A percentile compares a stretch with the other conserved stretches of the same genome.
phyloP scores from a whole-genome alignment of 2,797 vertebrate species.

The Coilia nasus region DNA sequence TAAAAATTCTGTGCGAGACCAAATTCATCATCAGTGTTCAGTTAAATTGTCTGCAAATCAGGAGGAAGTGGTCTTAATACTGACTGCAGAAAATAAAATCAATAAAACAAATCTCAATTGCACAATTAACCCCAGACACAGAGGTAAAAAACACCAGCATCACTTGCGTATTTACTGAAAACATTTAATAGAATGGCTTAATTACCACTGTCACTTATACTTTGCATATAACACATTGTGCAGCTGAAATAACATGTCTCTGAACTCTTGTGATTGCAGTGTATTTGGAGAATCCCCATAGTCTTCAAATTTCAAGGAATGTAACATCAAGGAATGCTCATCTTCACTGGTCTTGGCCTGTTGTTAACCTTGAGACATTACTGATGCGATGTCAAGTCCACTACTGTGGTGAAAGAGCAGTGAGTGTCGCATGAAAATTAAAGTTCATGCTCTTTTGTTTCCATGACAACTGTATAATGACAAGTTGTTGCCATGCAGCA shows the following conservation, averaged over 20 bases:
- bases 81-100: constrained; percentile 56
- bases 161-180: not conserved
- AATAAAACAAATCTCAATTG: constrained; percentile 60
- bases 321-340: constrained; percentile 56
- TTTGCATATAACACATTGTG: no score
- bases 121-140: constrained; percentile 58
- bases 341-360: constrained; percentile 62
- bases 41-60: not conserved
- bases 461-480: no score
- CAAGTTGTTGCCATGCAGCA: no score
- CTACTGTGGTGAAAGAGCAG: no score
- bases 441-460: no score
- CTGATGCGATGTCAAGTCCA: constrained; percentile 61
- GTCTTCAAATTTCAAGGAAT: not conserved
- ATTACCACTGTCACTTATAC: no score
- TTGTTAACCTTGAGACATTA: constrained; percentile 39
- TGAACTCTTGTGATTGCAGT: constrained; percentile 54
- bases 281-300: constrained; percentile 49
- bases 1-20: no score
- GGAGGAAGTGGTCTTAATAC: constrained; percentile 61
- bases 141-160: constrained; percentile 60
- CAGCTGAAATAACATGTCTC: not conserved
- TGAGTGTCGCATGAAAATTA: no score
- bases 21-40: not conserved
- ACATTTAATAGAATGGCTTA: no score